Evolutionary conservation across 53 echinoderm and acorn worm species (phyloP).

Genomic region (Antedon mediterranea): DNA sequence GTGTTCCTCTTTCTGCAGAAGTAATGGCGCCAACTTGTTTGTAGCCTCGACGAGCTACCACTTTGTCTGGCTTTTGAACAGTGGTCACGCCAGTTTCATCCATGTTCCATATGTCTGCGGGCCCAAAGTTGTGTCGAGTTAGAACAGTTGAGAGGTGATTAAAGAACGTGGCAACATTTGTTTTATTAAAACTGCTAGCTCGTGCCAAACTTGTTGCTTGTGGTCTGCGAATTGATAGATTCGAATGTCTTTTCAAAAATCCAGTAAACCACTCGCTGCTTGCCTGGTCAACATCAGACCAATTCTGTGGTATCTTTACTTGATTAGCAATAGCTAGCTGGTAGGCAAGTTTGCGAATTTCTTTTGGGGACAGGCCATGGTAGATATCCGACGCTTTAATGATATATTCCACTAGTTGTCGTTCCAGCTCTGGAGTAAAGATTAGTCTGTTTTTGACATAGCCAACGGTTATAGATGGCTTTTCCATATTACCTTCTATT

Average conservation of each 20-base stretch:
- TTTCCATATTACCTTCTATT: conserved; percentile 10
- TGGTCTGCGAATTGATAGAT: conserved; percentile 15
- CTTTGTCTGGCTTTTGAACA: conserved; percentile 11
- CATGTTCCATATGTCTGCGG: conserved; percentile 12
- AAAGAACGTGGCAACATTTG: conserved; percentile 6
- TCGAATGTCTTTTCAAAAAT: conserved; percentile 1
- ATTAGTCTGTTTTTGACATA: conserved; percentile 11
- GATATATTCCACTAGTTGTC: conserved; percentile 12
- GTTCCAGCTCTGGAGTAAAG: conserved; percentile 22
- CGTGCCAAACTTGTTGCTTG: conserved; percentile 9
- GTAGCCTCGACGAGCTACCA: conserved; percentile 4
- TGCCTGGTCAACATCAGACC: not conserved
- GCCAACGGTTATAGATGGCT: not conserved
- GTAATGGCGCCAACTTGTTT: conserved; percentile 26
- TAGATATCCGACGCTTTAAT: conserved; percentile 9
- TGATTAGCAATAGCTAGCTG: conserved; percentile 15
- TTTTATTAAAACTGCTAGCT: conserved; percentile 11
- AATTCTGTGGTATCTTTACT: conserved; percentile 18
- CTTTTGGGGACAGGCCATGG: conserved; percentile 17
- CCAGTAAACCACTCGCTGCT: not conserved
- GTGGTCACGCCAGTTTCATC: conserved; percentile 25
- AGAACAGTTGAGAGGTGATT: conserved; percentile 9
- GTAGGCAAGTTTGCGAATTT: conserved; percentile 7
- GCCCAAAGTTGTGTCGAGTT: conserved; percentile 4
- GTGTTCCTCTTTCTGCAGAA: conserved; percentile 34